Evolutionary conservation across 2,113 vertebrate species (phyloP).

Genomic region (Coreoperca whiteheadi): DNA sequence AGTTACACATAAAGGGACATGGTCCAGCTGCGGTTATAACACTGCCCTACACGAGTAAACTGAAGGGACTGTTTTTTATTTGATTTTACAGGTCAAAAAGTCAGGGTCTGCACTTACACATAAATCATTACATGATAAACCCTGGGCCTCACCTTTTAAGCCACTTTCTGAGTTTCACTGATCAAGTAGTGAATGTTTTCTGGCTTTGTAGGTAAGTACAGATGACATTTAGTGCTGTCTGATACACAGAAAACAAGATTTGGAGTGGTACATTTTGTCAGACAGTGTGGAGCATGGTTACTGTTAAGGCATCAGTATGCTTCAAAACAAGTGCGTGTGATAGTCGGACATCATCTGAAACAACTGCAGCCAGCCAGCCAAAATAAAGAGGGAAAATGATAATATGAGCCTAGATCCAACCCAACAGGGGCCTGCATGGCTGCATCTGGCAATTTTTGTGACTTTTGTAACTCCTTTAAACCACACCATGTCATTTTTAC

Average conservation of each 20-base stretch:
- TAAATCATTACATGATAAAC: constrained; percentile 1
- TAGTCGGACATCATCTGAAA: background rate
- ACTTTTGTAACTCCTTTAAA: too few species aligned
- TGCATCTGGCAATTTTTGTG: background rate
- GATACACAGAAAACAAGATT: background rate
- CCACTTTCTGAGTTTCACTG: background rate
- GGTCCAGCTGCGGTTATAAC: background rate
- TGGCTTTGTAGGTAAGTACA: background rate
- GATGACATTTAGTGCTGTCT: background rate
- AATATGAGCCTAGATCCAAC: too few species aligned
- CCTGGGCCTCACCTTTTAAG: background rate
- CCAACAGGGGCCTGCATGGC: background rate
- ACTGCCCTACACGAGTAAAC: background rate
- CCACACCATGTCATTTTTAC: background rate
- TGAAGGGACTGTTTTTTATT: background rate
- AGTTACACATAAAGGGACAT: background rate
- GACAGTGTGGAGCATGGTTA: background rate
- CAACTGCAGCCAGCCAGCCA: too few species aligned
- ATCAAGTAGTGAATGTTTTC: background rate
- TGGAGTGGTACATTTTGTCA: background rate
- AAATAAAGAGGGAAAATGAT: background rate
- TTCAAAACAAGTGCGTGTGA: background rate
- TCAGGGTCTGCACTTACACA: background rate
- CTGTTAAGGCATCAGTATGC: background rate
- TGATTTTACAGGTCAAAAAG: background rate